phyloP scores from a whole-genome alignment of 2,888 invertebrate species.

The Dryococelus australis region DNA sequence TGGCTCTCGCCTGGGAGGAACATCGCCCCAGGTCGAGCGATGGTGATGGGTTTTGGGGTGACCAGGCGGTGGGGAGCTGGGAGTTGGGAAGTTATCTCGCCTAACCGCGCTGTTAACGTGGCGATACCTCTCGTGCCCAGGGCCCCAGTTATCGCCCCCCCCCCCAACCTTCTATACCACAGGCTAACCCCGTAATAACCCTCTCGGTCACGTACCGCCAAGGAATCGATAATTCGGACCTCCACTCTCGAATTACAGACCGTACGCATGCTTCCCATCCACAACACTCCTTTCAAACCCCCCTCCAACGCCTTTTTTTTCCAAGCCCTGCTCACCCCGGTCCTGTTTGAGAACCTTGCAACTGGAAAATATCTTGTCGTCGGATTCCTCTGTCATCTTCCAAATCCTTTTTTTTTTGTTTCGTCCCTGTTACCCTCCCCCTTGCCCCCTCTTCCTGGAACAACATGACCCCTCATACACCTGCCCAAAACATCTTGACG shows the following conservation, averaged over 20 bases:
- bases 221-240: slow-evolving; percentile 16
- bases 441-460: too few species aligned
- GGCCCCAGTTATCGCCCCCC: not conserved
- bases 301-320: not conserved
- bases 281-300: not conserved
- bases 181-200: slow-evolving; percentile 22
- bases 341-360: not conserved
- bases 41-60: not conserved
- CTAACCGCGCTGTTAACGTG: slow-evolving; percentile 22
- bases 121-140: not conserved
- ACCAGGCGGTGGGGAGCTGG: not conserved
- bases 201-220: slow-evolving; percentile 24
- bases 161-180: not conserved
- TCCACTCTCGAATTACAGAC: not conserved
- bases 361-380: not conserved
- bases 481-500: too few species aligned
- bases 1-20: not conserved
- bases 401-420: not conserved
- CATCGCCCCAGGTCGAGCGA: too few species aligned
- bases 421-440: too few species aligned
- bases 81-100: not conserved
- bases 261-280: slow-evolving; percentile 9
- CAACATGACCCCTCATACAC: too few species aligned
- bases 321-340: not conserved
- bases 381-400: slow-evolving; percentile 4